A percentile compares a stretch with the other conserved stretches of the same genome.
Conservation (phyloP, 2,797 vertebrate species). For the Heliangelus exortis region DNA sequence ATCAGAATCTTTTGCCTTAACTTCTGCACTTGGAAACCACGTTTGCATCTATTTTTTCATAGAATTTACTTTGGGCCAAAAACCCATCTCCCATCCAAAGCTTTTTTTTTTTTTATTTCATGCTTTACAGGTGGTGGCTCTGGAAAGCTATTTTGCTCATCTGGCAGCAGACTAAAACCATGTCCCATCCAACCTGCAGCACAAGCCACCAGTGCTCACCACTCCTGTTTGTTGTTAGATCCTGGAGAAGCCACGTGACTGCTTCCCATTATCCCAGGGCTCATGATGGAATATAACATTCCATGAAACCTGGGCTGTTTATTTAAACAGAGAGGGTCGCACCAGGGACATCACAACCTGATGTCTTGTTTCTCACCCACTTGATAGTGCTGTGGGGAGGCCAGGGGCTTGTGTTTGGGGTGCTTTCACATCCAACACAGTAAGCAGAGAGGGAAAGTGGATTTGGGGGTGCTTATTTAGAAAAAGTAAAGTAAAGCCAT, state of each 20-base stretch:
- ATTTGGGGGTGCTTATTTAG: conserved; percentile 26
- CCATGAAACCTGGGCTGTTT: conserved; percentile 48
- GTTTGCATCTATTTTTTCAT: rapidly evolving
- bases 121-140: not conserved
- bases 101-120: not conserved
- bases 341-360: conserved; percentile 57
- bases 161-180: not conserved
- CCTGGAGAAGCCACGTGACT: not conserved
- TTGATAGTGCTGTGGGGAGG: not conserved
- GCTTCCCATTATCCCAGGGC: conserved; percentile 11
- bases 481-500: conserved; percentile 34
- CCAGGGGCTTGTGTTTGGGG: not conserved
- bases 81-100: not conserved
- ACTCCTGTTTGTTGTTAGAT: conserved; percentile 10
- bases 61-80: not conserved
- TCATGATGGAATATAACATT: conserved; percentile 37
- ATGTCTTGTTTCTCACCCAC: not conserved
- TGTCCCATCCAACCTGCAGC: not conserved
- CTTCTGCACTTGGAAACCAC: not conserved
- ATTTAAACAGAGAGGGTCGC: conserved; percentile 62
- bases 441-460: not conserved
- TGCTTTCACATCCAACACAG: not conserved
- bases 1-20: not conserved
- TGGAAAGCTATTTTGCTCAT: not conserved
- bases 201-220: not conserved